Conservation (phyloP, 2,888 invertebrate genomes). For the Lagria hirta region DNA sequence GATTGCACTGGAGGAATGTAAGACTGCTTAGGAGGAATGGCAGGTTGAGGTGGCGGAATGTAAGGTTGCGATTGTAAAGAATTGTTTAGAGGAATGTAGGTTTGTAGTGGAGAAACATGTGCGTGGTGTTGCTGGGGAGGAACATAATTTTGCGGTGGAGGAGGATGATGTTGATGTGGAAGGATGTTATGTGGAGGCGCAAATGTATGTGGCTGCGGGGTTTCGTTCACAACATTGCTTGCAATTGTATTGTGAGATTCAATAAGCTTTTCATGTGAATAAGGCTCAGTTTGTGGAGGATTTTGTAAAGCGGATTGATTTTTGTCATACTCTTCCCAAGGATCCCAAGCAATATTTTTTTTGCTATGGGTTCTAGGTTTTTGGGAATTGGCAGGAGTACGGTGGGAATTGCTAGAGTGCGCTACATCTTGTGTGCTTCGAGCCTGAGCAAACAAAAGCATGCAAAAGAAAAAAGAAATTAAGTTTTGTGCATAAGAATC, state of each 20-base stretch:
- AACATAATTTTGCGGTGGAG: not conserved
- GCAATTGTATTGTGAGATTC: slow-evolving; percentile 51
- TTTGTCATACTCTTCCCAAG: slow-evolving; percentile 70
- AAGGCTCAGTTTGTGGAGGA: slow-evolving; percentile 6
- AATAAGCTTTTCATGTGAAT: slow-evolving; percentile 36
- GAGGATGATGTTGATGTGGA: slow-evolving; percentile 8
- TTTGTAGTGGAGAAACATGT: not conserved
- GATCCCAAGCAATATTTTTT: slow-evolving; percentile 58
- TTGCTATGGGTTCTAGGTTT: slow-evolving; percentile 7
- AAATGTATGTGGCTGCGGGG: slow-evolving; percentile 32
- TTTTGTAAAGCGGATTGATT: slow-evolving; percentile 23
- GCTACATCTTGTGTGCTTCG: slow-evolving; percentile 38
- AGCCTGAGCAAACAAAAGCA: slow-evolving; percentile 48
- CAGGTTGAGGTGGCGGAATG: not conserved
- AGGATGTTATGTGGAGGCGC: slow-evolving; percentile 1
- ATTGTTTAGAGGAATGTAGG: not conserved
- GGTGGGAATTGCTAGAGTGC: slow-evolving; percentile 25
- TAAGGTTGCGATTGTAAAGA: not conserved
- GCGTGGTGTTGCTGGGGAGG: not conserved
- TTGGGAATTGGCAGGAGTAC: slow-evolving; percentile 5
- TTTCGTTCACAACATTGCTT: slow-evolving; percentile 36
- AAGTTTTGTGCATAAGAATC: slow-evolving; percentile 40
- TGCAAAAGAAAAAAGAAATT: slow-evolving; percentile 51
- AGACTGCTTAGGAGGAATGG: not conserved
- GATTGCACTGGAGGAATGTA: slow-evolving; percentile 1